phyloP scores from a whole-genome alignment of 2,797 vertebrate genomes.

The Falco cherrug region DNA sequence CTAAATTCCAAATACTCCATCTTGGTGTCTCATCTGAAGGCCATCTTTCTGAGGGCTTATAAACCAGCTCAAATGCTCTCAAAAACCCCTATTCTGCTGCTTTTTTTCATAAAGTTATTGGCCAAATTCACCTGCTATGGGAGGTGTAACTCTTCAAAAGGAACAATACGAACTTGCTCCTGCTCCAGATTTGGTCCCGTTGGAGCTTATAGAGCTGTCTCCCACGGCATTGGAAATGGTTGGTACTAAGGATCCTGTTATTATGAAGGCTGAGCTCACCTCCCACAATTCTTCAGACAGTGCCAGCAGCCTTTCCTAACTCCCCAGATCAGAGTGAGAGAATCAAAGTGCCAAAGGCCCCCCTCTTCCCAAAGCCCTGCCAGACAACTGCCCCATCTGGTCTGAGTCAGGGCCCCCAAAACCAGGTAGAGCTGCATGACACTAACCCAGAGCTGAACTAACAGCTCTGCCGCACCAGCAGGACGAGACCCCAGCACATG shows the following conservation, averaged over 20 bases:
- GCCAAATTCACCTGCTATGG: slow-evolving; percentile 2
- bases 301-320: not conserved
- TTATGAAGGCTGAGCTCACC: slow-evolving; percentile 17
- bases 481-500: not conserved
- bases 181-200: not conserved
- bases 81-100: not conserved
- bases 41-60: slow-evolving; percentile 2
- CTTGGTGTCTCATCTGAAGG: not conserved
- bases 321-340: not conserved
- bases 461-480: not conserved
- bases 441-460: not conserved
- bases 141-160: slow-evolving; percentile 37
- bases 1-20: slow-evolving; percentile 35
- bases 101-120: not conserved
- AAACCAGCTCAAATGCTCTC: slow-evolving; percentile 18
- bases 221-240: not conserved
- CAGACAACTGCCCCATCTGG: not conserved
- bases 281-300: not conserved
- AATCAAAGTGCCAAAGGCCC: not conserved
- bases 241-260: slow-evolving; percentile 8
- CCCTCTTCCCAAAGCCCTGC: not conserved
- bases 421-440: not conserved
- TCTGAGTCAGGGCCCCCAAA: not conserved
- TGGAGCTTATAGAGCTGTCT: not conserved
- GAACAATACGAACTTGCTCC: not conserved